Conservation (phyloP, 2,888 invertebrate genomes). For the Portevinia maculata region DNA sequence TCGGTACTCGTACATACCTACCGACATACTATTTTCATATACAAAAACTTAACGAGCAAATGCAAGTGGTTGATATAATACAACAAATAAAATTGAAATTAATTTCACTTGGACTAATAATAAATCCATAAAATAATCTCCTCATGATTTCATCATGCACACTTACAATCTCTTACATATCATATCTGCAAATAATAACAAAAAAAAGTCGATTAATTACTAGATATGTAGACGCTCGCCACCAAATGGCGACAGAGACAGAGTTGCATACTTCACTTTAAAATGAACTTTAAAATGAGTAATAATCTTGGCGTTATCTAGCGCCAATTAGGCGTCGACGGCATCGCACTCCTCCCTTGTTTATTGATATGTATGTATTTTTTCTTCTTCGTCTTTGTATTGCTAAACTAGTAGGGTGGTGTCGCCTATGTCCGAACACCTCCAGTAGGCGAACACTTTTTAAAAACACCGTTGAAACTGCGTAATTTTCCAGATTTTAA, state of each 20-base stretch:
- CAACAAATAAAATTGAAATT: constrained; percentile 36
- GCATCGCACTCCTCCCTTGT: constrained; percentile 54
- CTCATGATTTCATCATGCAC: constrained; percentile 43
- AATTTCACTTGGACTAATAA: constrained; percentile 46
- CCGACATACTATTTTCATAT: too few relatives aligned
- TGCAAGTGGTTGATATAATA: constrained; percentile 20
- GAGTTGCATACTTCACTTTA: constrained; percentile 19
- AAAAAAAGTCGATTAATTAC: constrained; percentile 12
- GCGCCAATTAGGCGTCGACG: constrained; percentile 63
- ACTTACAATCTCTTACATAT: constrained; percentile 42
- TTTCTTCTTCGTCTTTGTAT: constrained; percentile 29
- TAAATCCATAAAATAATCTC: constrained; percentile 1
- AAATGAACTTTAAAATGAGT: constrained; percentile 58
- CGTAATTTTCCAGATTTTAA: too few relatives aligned
- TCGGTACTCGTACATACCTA: too few relatives aligned
- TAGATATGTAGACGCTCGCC: constrained; percentile 5
- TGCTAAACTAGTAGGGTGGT: constrained; percentile 29
- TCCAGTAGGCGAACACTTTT: too few relatives aligned
- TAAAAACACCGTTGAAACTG: too few relatives aligned
- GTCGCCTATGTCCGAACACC: too few relatives aligned
- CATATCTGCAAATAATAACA: constrained; percentile 35
- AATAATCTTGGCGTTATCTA: constrained; percentile 68
- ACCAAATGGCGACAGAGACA: constrained; percentile 3
- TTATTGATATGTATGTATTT: constrained; percentile 35
- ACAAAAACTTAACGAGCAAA: constrained; percentile 13